Base-by-base conservation (phyloP, 2,797 vertebrate species). In the Cryptoprocta ferox region DNA sequence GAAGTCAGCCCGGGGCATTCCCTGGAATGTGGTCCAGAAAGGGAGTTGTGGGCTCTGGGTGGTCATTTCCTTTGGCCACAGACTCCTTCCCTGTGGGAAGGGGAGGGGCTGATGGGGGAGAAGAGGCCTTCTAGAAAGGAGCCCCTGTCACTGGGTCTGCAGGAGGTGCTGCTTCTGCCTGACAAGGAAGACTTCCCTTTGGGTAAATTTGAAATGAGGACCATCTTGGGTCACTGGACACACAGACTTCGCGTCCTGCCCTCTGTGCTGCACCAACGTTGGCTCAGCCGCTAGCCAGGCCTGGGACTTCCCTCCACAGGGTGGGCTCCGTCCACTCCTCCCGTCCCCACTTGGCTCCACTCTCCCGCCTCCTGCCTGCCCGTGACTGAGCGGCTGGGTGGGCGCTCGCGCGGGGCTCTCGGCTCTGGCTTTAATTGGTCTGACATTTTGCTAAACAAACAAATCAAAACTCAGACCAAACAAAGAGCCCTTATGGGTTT, bases 391-490 rank as follows among this genome's bases (percentile, higher is more conserved):
- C 1, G 70, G 95, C 96, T 92, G 97, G 97, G 85, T 95, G 94
- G 91, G 73, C 91, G 93, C 90, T 95, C 48, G 71, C 87, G 71
- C 93, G 96, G 79, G 6, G 90, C 0, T 21, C 97, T 73, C 59
- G 97, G 97, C 97, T 97, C 94, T 98, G 71, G 0, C 97, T 98
- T 98, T 98, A 98, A 99, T 98, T 98, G 98, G 98, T 92, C 97
- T 98, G 98, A 98, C 98, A 98, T 98, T 98, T 98, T 98, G 48
- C 97, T 98, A 98, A 98, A 98, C 98, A 98, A 98, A 98, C 98
- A 98, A 98, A 98, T 83, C 56, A 98, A 98, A 92, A 95, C 80
- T 42, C 97, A 97, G 96, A 88, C 94, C 97, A 98, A 99, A 98
- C 98, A 98, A 98, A 98, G 98, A 97, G 95, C 97, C 91, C 96